These are phyloP conservation scores for Tipula lateralis DNA, from an alignment of 2,888 invertebrate genomes.

Conservation along the genomic window DNA sequence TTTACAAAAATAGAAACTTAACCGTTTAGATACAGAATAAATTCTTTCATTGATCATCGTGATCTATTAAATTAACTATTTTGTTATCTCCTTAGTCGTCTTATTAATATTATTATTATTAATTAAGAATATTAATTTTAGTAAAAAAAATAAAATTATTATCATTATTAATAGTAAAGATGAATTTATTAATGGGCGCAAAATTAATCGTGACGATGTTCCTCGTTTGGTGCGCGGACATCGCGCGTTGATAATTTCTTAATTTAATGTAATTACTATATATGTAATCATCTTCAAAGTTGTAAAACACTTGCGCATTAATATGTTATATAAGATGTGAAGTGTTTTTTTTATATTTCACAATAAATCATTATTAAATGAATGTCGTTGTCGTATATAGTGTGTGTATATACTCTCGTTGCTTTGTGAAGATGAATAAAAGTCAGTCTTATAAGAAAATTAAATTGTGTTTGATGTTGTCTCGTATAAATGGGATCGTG, in stretches of 20 bases:
- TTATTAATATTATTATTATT: not conserved
- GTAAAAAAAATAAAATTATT: not conserved
- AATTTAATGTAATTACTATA: not conserved
- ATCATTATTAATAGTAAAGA: not conserved
- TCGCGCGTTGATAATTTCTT: not conserved
- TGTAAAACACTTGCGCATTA: not conserved
- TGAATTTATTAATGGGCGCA: constrained; percentile 19
- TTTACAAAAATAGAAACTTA: constrained; percentile 25
- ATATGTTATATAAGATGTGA: not conserved
- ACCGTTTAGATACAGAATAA: not conserved
- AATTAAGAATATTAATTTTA: constrained; percentile 19
- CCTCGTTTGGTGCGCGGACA: not conserved
- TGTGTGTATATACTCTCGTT: not conserved
- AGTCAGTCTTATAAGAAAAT: not conserved
- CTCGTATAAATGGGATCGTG: not conserved
- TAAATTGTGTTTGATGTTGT: not conserved
- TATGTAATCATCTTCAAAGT: not conserved
- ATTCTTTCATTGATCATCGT: not conserved
- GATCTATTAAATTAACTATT: constrained; percentile 4
- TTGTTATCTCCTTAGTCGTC: not conserved
- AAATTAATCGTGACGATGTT: constrained; percentile 16
- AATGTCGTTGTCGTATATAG: not conserved
- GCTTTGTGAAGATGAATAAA: not conserved
- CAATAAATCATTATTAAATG: not conserved
- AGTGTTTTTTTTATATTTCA: not conserved